Evolutionary conservation across 2,888 invertebrate species (phyloP).

Genomic region (Lasiommata megera): DNA sequence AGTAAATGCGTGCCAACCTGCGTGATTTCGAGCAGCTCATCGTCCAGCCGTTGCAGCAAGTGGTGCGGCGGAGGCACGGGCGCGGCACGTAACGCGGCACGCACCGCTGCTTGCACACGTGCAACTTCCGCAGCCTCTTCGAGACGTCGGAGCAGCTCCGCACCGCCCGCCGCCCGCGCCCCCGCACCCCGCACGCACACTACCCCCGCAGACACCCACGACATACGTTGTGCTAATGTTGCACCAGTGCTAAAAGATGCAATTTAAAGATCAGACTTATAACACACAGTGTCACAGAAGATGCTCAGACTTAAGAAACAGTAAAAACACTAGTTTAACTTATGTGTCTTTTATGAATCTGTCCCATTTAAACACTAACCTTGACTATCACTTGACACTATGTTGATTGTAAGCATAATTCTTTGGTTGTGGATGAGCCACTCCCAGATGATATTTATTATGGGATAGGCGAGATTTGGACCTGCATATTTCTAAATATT

Average conservation of each 20-base stretch:
- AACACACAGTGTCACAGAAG: no score
- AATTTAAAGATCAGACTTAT: no score
- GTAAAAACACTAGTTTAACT: no score
- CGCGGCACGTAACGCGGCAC: conserved; percentile 69
- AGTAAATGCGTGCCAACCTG: conserved; percentile 77
- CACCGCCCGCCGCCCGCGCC: conserved; percentile 84
- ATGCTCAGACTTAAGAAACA: no score
- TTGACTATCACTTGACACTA: no score
- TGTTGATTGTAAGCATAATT: no score
- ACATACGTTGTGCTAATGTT: conserved; percentile 89
- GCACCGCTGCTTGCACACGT: conserved; percentile 88
- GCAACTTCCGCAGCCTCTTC: conserved; percentile 97
- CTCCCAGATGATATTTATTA: no score
- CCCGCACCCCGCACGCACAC: conserved; percentile 96
- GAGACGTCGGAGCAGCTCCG: conserved; percentile 90
- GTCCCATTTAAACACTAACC: no score
- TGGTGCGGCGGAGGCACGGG: conserved; percentile 84
- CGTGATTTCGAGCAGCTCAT: conserved; percentile 92
- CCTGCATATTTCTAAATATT: no score
- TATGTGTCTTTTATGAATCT: no score
- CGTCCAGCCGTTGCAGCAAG: conserved; percentile 88
- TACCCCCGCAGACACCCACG: conserved; percentile 95
- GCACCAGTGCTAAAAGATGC: conserved; percentile 83
- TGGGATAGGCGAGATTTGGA: no score
- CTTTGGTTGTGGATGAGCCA: no score